Percentiles rank a stretch among this genome's conserved stretches.
phyloP scores from a whole-genome alignment of 2,113 vertebrate species.

The Nothoprocta pentlandii region DNA sequence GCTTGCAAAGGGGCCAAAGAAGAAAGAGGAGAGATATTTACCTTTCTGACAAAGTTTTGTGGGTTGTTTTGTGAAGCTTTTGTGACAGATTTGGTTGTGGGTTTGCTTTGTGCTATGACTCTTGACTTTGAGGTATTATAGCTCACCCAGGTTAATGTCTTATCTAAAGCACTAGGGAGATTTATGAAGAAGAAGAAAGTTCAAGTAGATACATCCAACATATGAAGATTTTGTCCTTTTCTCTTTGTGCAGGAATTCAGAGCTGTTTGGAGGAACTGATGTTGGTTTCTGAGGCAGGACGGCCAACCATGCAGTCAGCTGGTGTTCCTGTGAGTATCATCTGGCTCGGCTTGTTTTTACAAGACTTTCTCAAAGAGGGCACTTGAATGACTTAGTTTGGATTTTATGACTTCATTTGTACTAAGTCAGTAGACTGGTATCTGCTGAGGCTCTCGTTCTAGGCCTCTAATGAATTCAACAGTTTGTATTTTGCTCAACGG shows the following conservation, averaged over 20 bases:
- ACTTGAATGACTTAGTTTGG: conserved; percentile 3
- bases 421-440: neutral
- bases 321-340: neutral
- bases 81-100: neutral
- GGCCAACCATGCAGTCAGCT: neutral
- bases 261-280: neutral
- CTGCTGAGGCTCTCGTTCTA: neutral
- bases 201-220: neutral
- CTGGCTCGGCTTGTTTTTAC: neutral
- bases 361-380: neutral
- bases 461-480: neutral
- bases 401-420: neutral
- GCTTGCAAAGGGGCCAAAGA: neutral
- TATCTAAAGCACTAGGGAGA: neutral
- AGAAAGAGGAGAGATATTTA: neutral
- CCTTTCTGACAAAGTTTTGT: neutral
- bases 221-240: neutral
- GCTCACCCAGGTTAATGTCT: neutral
- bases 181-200: neutral
- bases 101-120: neutral
- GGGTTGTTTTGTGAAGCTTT: neutral
- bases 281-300: neutral
- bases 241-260: neutral
- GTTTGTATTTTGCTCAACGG: neutral
- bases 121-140: neutral